Evolutionary conservation across 2,113 vertebrate species (phyloP), one percentile per base, ranked within the genome.

Genomic region (Coptodon bakossiorum): DNA sequence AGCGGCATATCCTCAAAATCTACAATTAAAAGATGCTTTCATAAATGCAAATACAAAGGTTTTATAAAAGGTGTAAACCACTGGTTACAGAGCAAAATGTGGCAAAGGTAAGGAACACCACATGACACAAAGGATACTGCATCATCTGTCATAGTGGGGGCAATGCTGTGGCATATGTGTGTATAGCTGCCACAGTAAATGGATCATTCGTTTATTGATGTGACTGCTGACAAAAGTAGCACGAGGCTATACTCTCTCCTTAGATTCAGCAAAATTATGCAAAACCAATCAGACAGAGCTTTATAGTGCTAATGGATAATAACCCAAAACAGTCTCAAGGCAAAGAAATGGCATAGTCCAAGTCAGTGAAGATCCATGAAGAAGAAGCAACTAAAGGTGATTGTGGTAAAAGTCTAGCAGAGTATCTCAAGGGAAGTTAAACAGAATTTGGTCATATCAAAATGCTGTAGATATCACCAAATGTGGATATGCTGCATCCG

Each of bases 1-100:
- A 7, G n/a, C 0, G 13, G 38, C 0, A 4, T 43, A 1, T 27
- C 13, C 5, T 16, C 38, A 24, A 24, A 24, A 24, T 17, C 22
- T 45, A 6, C 38, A 45, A 16, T 73, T 27, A 17, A 73, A 43
- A 45, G 68, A 45, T 45, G 5, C 68, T 2, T 45, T 73, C 13
- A 73, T 16, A 38, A 66, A n/a, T 5, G 17, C 61, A 66, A 66
- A 13, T 66, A 38, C 34, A 13, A n/a, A n/a, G 0, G 61, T 36
- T 38, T 38, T 66, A 3, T 11, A n/a, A 36, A 3, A 7, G n/a
- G 38, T 45, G 38, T 45, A 73, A 73, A 73, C 38, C 38, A 3
- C 22, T 73, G 68, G n/a, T 45, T 73, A 17, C 38, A 5, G 8
- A 45, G 68, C 13, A 0, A 27, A 45, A 27, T 27, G 40, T 10